Evolutionary conservation across 1,140 invertebrate species (phyloP).

Genomic region (Scaptomyza pallida): DNA sequence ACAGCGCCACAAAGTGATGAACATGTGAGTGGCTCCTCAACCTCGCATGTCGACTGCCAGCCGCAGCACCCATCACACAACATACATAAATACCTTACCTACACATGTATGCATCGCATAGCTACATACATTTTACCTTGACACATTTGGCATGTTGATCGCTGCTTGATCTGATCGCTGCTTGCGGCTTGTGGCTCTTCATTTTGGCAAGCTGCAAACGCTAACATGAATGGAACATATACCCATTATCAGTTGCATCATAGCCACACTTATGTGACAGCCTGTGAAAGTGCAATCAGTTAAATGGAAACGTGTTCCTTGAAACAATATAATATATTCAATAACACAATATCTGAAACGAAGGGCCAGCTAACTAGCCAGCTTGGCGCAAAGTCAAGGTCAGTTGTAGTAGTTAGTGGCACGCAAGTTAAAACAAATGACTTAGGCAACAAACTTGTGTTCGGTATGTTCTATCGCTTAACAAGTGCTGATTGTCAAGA

Average conservation of each 20-base stretch:
- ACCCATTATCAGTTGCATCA: conserved; percentile 44
- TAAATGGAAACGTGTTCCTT: not conserved
- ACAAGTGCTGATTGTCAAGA: conserved; percentile 46
- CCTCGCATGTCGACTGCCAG: conserved; percentile 50
- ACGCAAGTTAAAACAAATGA: conserved; percentile 37
- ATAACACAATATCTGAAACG: too few relatives aligned
- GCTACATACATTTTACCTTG: conserved; percentile 71
- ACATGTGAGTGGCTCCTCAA: conserved; percentile 41
- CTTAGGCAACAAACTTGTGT: conserved; percentile 46
- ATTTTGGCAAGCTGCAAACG: conserved; percentile 35
- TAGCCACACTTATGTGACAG: conserved; percentile 16
- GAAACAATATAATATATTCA: too few relatives aligned
- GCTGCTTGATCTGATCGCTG: conserved; percentile 60
- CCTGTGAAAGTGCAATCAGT: conserved; percentile 7
- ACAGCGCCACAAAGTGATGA: conserved; percentile 29
- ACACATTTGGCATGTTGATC: conserved; percentile 68
- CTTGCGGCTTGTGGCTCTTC: conserved; percentile 26
- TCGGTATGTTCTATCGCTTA: conserved; percentile 28
- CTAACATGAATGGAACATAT: conserved; percentile 9
- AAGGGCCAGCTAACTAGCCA: too few relatives aligned
- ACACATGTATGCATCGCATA: conserved; percentile 9
- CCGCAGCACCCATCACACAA: conserved; percentile 22
- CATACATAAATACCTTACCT: not conserved
- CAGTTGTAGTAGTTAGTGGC: conserved; percentile 13
- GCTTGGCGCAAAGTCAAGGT: conserved; percentile 13